Conservation (phyloP, 2,797 vertebrate species). For the Stomatorhinus walkeri region DNA sequence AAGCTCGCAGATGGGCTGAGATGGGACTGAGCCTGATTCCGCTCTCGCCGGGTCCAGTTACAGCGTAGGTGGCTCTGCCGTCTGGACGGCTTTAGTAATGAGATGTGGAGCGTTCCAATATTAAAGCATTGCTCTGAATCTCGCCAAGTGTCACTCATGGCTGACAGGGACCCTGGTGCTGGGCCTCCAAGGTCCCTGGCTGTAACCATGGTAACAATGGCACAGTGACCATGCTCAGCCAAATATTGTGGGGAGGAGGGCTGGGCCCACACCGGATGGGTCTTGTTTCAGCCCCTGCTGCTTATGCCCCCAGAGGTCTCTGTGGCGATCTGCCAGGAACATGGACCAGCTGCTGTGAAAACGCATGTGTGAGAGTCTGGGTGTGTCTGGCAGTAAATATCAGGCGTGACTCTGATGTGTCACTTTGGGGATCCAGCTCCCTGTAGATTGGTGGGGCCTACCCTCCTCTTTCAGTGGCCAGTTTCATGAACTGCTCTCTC, state of each 20-base stretch:
- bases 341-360: conserved; percentile 38
- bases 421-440: neutral
- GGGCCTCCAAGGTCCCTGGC: neutral
- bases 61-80: neutral
- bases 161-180: neutral
- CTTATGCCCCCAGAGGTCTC: conserved; percentile 40
- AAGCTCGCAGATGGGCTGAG: neutral
- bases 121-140: neutral
- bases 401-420: neutral
- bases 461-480: neutral
- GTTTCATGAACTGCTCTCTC: neutral
- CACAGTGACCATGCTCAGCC: neutral
- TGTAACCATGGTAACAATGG: conserved; percentile 9
- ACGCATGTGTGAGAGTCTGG: conserved; percentile 32
- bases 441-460: neutral
- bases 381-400: conserved; percentile 5
- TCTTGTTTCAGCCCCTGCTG: conserved; percentile 48
- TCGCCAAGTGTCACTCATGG: neutral
- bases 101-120: neutral
- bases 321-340: conserved; percentile 39
- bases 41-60: neutral
- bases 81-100: neutral
- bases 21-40: neutral
- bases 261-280: conserved; percentile 31
- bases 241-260: neutral